Conservation (phyloP, 2,797 vertebrate genomes). For the Anabas testudineus region DNA sequence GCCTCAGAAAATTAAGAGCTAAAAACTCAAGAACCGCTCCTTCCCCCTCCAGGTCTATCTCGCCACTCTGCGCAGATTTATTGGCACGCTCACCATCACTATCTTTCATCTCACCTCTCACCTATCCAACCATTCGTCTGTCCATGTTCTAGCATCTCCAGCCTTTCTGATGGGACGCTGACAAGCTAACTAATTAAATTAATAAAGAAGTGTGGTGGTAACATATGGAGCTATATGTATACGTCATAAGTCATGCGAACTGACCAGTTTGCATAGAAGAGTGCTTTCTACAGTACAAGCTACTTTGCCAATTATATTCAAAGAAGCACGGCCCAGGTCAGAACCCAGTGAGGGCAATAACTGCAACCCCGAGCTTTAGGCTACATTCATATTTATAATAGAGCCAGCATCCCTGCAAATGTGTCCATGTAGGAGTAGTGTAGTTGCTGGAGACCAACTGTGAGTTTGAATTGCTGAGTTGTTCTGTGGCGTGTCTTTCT, state of each 20-base stretch:
- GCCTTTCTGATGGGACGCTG: conserved; percentile 13
- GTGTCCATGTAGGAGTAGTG: conserved; percentile 49
- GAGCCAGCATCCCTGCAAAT: conserved; percentile 45
- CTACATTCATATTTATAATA: conserved; percentile 59
- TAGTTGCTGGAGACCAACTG: conserved; percentile 34
- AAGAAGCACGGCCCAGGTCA: conserved; percentile 37
- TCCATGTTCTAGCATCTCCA: conserved; percentile 23
- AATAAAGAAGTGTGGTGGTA: conserved; percentile 43
- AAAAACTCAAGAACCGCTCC: conserved; percentile 22
- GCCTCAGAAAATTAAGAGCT: conserved; percentile 34
- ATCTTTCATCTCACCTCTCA: conserved; percentile 15
- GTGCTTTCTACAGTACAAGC: conserved; percentile 30
- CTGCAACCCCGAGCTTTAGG: conserved; percentile 33
- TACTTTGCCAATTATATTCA: conserved; percentile 51
- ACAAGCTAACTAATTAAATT: conserved; percentile 34
- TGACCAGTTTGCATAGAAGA: no score
- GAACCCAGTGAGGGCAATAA: conserved; percentile 36
- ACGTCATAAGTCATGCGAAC: conserved; percentile 58
- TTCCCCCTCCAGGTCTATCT: conserved; percentile 13
- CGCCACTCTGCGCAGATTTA: conserved; percentile 36
- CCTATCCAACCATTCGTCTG: conserved; percentile 18
- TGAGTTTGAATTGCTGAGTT: conserved; percentile 25
- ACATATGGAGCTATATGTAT: conserved; percentile 39
- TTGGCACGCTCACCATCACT: not conserved
- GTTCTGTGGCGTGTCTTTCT: conserved; percentile 21